A percentile compares a stretch with the other conserved stretches of the same genome.
Conservation (phyloP, 2,888 invertebrate genomes). For the Leucoma salicis region DNA sequence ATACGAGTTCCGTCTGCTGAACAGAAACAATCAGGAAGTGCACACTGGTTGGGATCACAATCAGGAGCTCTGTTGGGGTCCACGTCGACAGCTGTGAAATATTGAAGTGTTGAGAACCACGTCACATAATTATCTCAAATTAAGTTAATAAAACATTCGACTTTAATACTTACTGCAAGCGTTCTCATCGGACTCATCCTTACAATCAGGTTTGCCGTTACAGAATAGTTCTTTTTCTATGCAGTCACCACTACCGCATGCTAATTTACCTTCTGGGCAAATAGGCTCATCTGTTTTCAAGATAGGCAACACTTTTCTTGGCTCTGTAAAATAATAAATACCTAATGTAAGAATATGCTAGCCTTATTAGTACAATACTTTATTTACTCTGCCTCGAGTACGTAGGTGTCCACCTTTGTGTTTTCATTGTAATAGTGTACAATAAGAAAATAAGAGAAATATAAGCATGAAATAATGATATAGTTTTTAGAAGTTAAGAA, state of each 20-base stretch:
- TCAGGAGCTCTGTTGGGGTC: conserved; percentile 96
- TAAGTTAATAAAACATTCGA: background rate
- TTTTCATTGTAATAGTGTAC: conserved; percentile 41
- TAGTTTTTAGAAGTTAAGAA: conserved; percentile 43
- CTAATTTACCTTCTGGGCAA: conserved; percentile 94
- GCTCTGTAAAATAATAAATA: conserved; percentile 85
- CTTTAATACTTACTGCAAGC: conserved; percentile 93
- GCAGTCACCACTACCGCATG: conserved; percentile 96
- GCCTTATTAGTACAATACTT: conserved; percentile 5
- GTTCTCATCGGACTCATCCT: conserved; percentile 97
- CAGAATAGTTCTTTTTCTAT: conserved; percentile 96
- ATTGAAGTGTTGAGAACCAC: background rate
- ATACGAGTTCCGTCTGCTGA: conserved; percentile 95
- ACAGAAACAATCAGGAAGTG: conserved; percentile 95
- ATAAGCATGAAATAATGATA: conserved; percentile 57
- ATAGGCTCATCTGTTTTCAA: conserved; percentile 96
- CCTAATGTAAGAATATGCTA: too few species aligned
- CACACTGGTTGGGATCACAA: conserved; percentile 94
- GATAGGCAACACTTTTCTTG: conserved; percentile 93
- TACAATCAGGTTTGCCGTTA: conserved; percentile 95
- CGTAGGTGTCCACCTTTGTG: conserved; percentile 47
- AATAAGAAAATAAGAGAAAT: conserved; percentile 45
- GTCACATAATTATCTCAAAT: background rate
- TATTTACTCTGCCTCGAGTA: conserved; percentile 15
- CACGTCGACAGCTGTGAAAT: conserved; percentile 89